A percentile compares a stretch with the other conserved stretches of the same genome.
Evolutionary conservation across 2,888 invertebrate genomes (phyloP).

Genomic region (Chorisops tibialis): DNA sequence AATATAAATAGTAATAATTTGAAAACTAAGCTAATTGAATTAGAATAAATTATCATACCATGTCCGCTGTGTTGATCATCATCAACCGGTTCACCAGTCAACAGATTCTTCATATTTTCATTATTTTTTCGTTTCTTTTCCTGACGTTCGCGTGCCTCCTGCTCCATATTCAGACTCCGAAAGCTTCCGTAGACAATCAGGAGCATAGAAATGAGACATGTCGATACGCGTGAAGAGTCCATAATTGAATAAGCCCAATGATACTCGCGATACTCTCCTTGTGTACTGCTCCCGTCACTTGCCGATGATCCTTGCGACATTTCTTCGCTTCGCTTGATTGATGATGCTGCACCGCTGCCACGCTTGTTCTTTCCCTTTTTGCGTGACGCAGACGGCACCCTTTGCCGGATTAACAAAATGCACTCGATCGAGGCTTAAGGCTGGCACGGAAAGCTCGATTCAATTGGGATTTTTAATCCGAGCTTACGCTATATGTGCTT

Average conservation of each 20-base stretch:
- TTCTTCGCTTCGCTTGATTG: slow-evolving; percentile 20
- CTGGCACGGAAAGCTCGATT: too few relatives aligned
- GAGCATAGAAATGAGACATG: slow-evolving; percentile 94
- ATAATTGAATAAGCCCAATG: slow-evolving; percentile 93
- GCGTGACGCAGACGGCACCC: too few relatives aligned
- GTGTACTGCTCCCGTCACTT: slow-evolving; percentile 43
- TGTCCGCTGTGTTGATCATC: not conserved
- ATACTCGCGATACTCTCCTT: slow-evolving; percentile 56
- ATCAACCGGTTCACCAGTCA: slow-evolving; percentile 49
- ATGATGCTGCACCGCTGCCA: too few relatives aligned
- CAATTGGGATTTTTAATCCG: not conserved
- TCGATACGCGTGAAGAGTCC: slow-evolving; percentile 95
- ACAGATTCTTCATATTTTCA: slow-evolving; percentile 55
- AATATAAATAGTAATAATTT: slow-evolving; percentile 40
- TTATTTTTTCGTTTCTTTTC: slow-evolving; percentile 65
- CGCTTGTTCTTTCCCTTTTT: too few relatives aligned
- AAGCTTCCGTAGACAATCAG: slow-evolving; percentile 97
- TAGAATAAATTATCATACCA: not conserved
- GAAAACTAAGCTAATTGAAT: not conserved
- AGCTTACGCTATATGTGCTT: not conserved
- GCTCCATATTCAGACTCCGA: slow-evolving; percentile 93
- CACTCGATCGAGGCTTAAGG: too few relatives aligned
- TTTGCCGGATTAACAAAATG: too few relatives aligned
- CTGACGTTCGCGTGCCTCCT: slow-evolving; percentile 82
- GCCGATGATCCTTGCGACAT: slow-evolving; percentile 37